Evolutionary conservation across 1,140 invertebrate genomes (phyloP).

Genomic region (Leptopilina boulardi): DNA sequence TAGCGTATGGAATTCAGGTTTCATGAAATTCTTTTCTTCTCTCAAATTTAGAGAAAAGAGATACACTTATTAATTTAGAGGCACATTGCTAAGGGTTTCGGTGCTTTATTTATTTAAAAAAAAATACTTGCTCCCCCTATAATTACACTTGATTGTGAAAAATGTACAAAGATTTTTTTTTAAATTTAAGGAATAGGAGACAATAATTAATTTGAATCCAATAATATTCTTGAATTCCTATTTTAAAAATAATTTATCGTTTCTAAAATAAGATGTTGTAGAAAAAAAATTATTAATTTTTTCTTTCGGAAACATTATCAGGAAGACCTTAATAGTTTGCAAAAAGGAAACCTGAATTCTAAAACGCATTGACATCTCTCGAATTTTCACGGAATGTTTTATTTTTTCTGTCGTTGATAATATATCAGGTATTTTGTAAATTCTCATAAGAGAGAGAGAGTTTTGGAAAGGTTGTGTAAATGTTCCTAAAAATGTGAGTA

Average conservation of each 20-base stretch:
- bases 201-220: too few species aligned
- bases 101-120: slow-evolving; percentile 55
- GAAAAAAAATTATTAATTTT: too few species aligned
- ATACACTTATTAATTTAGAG: slow-evolving; percentile 75
- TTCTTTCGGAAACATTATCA: too few species aligned
- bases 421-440: slow-evolving; percentile 37
- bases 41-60: too few species aligned
- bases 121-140: slow-evolving; percentile 68
- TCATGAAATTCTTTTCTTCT: slow-evolving; percentile 38
- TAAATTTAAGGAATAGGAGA: too few species aligned
- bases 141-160: slow-evolving; percentile 60
- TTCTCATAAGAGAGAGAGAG: slow-evolving; percentile 27
- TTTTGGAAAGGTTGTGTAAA: slow-evolving; percentile 48
- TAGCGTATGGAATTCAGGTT: slow-evolving; percentile 66
- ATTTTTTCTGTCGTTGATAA: slow-evolving; percentile 42
- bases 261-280: too few species aligned
- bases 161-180: slow-evolving; percentile 61
- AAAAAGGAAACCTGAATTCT: slow-evolving; percentile 72
- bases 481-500: slow-evolving; percentile 62
- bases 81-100: slow-evolving; percentile 75
- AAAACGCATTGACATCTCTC: slow-evolving; percentile 58
- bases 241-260: too few species aligned
- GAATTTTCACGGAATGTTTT: slow-evolving; percentile 69
- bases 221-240: too few species aligned
- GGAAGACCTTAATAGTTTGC: slow-evolving; percentile 73